Conservation (phyloP, 2,888 invertebrate species). For the Hirtodrosophila trivittata region DNA sequence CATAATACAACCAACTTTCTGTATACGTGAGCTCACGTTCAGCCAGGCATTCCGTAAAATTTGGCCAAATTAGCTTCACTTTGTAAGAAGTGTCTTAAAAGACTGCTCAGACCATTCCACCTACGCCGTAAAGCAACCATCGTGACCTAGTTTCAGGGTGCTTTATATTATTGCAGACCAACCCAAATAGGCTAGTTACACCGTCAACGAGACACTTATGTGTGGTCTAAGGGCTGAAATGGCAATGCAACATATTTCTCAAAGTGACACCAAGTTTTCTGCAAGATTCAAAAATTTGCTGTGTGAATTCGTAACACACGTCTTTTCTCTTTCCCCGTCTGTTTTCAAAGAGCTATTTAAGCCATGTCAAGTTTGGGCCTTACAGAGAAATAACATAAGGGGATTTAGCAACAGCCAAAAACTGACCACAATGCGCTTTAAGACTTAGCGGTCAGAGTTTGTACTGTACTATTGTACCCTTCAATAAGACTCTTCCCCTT, state of each 20-base stretch:
- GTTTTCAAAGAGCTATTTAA: slow-evolving; percentile 42
- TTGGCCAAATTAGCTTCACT: too few relatives aligned
- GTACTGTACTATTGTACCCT: slow-evolving; percentile 12
- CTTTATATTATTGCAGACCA: too few relatives aligned
- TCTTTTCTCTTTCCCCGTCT: background rate
- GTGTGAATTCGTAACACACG: slow-evolving; percentile 35
- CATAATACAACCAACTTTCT: too few relatives aligned
- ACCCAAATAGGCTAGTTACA: background rate
- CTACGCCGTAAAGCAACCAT: too few relatives aligned
- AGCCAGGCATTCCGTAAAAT: too few relatives aligned
- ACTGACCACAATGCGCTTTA: slow-evolving; percentile 67
- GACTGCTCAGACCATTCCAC: too few relatives aligned
- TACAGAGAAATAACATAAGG: slow-evolving; percentile 26
- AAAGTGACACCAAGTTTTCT: too few relatives aligned
- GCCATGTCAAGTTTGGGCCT: slow-evolving; percentile 31
- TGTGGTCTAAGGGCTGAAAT: too few relatives aligned
- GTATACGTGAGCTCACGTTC: too few relatives aligned
- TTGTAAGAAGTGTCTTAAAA: too few relatives aligned
- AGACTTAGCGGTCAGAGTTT: slow-evolving; percentile 51
- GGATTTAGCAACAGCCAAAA: slow-evolving; percentile 30
- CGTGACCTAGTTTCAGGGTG: too few relatives aligned
- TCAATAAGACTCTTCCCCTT: slow-evolving; percentile 7
- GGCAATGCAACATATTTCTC: slow-evolving; percentile 21
- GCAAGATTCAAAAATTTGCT: slow-evolving; percentile 40
- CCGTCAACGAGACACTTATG: too few relatives aligned